Evolutionary conservation across 2,113 vertebrate species (phyloP), one percentile per base, ranked within the genome.

Genomic region (Catharus bicknelli): DNA sequence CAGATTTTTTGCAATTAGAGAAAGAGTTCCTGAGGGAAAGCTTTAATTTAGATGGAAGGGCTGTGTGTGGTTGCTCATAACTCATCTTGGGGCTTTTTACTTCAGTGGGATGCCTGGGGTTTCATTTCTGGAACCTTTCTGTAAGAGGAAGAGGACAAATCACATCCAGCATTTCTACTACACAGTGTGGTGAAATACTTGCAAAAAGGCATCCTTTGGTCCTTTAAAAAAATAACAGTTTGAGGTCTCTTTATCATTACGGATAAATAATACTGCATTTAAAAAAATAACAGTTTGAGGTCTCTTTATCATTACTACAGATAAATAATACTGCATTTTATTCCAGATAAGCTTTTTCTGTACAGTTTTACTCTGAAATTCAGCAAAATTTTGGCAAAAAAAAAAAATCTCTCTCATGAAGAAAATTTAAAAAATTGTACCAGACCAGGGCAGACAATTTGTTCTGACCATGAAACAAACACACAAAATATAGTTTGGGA

Each of bases 381-480:
- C n/a, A 82, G 25, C 16, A 59, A 66, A 15, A 36, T 36, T 75
- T 55, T 43, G 42, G 22, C 17, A 38, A 38, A n/a, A n/a, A n/a
- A n/a, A n/a, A n/a, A n/a, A n/a, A 64, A 48, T 74, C 13, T 86
- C 32, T 72, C 7, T 40, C 10, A 29, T 30, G 62, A 88, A 50
- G 26, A 47, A 75, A 67, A 68, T 47, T 10, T 0, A 0, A 26
- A 53, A 58, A 68, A 11, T 5, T 1, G 0, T 64, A 47, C 7
- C 8, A 16, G 40, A 15, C 27, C 16, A 9, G 55, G 74, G 18
- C 63, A 68, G 29, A 22, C 57, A 80, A 26, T 64, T 21, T 54
- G 2, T 83, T 77, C 45, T 67, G 63, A 83, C 30, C 27, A 26
- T 34, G n/a, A 61, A 83, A 26, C 25, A 86, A 89, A 16, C 27